A percentile compares a stretch with the other conserved stretches of the same genome.
Conservation (phyloP, 2,113 vertebrate genomes). For the Pteruthius melanotis region DNA sequence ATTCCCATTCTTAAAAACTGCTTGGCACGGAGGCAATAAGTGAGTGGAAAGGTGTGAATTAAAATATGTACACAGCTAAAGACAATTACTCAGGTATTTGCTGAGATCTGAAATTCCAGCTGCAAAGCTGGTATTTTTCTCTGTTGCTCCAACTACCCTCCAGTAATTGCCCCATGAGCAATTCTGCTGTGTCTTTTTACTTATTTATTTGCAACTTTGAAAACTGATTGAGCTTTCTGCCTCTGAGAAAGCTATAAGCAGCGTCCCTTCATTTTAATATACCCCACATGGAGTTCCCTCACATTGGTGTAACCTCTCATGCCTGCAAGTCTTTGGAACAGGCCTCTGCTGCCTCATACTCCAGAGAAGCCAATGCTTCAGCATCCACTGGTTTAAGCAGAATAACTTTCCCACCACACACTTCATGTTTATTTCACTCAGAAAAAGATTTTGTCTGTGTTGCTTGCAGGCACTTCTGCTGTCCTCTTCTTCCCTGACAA, state of each 20-base stretch:
- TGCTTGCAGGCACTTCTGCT: not conserved
- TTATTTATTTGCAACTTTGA: conserved; percentile 15
- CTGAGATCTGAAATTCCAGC: conserved; percentile 7
- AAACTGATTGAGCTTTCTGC: not conserved
- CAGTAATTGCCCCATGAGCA: not conserved
- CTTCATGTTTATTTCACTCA: not conserved
- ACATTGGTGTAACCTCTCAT: not conserved
- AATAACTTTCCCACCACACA: not conserved
- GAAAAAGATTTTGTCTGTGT: not conserved
- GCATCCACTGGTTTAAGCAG: not conserved
- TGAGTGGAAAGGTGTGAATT: conserved; percentile 40
- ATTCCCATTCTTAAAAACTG: conserved; percentile 20
- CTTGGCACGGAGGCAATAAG: not conserved
- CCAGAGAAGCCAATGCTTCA: not conserved
- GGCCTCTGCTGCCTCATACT: not conserved
- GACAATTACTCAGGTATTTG: not conserved
- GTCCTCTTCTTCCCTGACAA: not conserved
- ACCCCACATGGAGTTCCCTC: not conserved
- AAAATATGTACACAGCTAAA: conserved; percentile 18
- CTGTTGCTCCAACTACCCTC: not conserved
- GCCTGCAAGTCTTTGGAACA: not conserved
- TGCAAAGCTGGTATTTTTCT: not conserved
- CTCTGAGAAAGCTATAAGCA: not conserved
- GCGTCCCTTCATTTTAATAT: not conserved
- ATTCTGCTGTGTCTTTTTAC: not conserved